Base-by-base conservation (phyloP, 2,888 invertebrate species). In the Scaptomyza flava region DNA sequence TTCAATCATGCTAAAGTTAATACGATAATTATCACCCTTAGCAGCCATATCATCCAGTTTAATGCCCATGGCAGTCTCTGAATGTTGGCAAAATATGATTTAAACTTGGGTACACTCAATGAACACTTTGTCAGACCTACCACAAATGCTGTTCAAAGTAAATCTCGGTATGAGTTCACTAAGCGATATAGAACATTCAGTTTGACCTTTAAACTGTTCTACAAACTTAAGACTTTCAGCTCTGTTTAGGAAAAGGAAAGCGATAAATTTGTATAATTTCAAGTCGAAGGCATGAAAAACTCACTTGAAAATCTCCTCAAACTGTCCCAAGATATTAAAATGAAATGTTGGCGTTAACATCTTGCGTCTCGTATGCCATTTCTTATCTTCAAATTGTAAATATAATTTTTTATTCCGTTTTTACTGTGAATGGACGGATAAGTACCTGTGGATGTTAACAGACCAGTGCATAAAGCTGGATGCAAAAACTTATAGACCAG, bases 281-380 rank as follows among this genome's bases (percentile, higher is more conserved):
- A 9, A 2, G 8, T 5, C 11, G 0, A 3, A n/a, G 36, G 23
- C 2, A 11, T 6, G 2, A 14, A 12, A 20, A 43, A 53, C 73
- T 34, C 14, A 91, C 90, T 87, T 90, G 64, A 90, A 90, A 14
- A 90, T 81, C 48, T 91, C 90, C 11, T 72, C 66, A 34, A 91
- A 90, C 27, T 90, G 87, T 6, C 60, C 64, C 33, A 90, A 71
- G 48, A 91, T 90, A 60, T 87, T 91, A 0, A 91, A 91, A 45
- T 91, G 90, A 52, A 90, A 90, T 0, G 91, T 89, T 0, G 89
- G 87, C 2, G 91, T 90, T 3, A 90, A 68, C 80, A 90, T 78
- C 67, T 90, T 90, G 14, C 90, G 78, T 3, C 90, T 72, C 0
- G 75, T 30, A 51, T 90, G 90, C 91, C 90, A 90, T 62, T 91